These are phyloP conservation scores for Nothobranchius furzeri DNA, from an alignment of 2,113 vertebrate species.

Conservation along the genomic window DNA sequence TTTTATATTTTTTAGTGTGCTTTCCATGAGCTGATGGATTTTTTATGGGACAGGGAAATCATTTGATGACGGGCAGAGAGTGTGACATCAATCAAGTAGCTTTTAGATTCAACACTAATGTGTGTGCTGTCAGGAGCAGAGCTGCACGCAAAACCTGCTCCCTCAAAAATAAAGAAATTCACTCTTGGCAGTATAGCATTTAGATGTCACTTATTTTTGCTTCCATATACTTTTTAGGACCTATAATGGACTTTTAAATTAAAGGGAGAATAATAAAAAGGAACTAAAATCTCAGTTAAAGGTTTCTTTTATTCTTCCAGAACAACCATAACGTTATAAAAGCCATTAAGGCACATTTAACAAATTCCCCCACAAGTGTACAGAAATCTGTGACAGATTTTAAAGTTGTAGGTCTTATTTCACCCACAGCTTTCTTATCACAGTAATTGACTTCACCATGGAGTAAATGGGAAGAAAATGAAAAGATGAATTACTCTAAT, in stretches of 20 bases:
- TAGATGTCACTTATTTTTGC: not conserved
- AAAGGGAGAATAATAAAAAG: not conserved
- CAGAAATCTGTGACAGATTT: constrained; percentile 34
- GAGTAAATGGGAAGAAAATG: constrained; percentile 76
- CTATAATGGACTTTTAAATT: not conserved
- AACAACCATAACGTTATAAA: constrained; percentile 4
- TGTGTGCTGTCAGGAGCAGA: constrained; percentile 34
- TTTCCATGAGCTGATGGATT: constrained; percentile 50
- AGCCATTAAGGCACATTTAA: constrained; percentile 1
- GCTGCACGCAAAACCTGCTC: constrained; percentile 25
- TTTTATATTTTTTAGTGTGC: constrained; percentile 10
- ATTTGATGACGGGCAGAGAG: constrained; percentile 33
- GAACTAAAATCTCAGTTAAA: not conserved
- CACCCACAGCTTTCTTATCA: constrained; percentile 55
- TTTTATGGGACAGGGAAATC: constrained; percentile 44
- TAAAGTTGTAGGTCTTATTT: constrained; percentile 56
- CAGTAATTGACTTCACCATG: constrained; percentile 72
- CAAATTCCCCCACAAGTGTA: constrained; percentile 10
- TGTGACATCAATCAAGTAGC: constrained; percentile 49
- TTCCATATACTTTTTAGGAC: not conserved
- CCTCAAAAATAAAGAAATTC: not conserved
- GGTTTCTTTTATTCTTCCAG: not conserved
- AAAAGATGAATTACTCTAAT: constrained; percentile 77
- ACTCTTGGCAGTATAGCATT: not conserved
- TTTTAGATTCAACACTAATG: constrained; percentile 54